A percentile compares a stretch with the other conserved stretches of the same genome.
phyloP scores from a whole-genome alignment of 2,888 invertebrate genomes.

The Ptilodon capucinus region DNA sequence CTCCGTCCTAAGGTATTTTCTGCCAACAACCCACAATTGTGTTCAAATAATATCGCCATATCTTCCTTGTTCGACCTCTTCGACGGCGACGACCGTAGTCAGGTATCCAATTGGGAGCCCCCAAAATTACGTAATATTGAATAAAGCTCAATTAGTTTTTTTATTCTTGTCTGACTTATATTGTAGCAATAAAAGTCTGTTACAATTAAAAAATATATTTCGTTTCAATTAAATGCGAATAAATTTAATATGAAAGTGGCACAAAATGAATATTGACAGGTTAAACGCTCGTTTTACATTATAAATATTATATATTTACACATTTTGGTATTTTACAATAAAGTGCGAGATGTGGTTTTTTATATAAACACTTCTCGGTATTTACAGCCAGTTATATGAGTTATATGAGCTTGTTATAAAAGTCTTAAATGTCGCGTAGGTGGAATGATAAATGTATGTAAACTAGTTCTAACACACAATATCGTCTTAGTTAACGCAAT shows the following conservation, averaged over 20 bases:
- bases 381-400: slow-evolving; percentile 35
- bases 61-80: too few species aligned
- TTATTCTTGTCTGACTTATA: too few species aligned
- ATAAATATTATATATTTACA: slow-evolving; percentile 7
- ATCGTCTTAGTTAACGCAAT: neutral
- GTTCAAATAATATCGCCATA: too few species aligned
- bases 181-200: too few species aligned
- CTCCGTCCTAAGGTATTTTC: too few species aligned
- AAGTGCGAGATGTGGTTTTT: slow-evolving; percentile 19
- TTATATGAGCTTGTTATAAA: slow-evolving; percentile 49
- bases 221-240: neutral
- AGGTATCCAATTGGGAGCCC: too few species aligned
- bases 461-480: slow-evolving; percentile 26
- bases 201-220: neutral
- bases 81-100: too few species aligned
- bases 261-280: slow-evolving; percentile 8
- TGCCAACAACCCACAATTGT: too few species aligned
- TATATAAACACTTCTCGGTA: slow-evolving; percentile 30
- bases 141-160: too few species aligned
- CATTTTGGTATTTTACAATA: slow-evolving; percentile 11
- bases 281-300: slow-evolving; percentile 2
- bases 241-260: neutral
- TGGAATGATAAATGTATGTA: slow-evolving; percentile 36
- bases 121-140: too few species aligned
- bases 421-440: slow-evolving; percentile 48